Conservation (phyloP, 2,113 vertebrate genomes). For the Calidris pugnax region DNA sequence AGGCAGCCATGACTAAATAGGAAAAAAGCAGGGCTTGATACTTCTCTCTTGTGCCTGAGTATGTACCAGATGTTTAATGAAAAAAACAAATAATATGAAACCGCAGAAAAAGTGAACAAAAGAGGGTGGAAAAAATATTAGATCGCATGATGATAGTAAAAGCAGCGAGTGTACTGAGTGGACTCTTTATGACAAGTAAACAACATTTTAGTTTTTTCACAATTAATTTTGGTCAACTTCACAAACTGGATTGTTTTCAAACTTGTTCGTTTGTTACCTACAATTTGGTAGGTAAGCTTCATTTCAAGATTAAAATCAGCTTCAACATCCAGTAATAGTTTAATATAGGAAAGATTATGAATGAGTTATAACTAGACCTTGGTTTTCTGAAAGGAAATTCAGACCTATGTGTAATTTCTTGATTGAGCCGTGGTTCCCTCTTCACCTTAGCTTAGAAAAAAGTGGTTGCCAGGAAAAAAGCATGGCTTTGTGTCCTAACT, state of each 20-base stretch:
- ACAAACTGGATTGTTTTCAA: no score
- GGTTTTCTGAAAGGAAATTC: background rate
- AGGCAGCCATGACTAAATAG: background rate
- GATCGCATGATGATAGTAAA: background rate
- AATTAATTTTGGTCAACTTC: background rate
- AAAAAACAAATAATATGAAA: background rate
- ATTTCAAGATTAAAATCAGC: background rate
- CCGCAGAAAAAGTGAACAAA: background rate
- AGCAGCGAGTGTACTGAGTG: background rate
- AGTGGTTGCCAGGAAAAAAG: background rate
- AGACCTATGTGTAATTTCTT: background rate
- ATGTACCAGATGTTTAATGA: background rate
- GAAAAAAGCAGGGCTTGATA: background rate
- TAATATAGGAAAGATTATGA: background rate
- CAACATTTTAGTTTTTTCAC: background rate
- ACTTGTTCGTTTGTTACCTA: background rate
- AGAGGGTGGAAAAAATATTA: background rate
- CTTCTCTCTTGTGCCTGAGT: background rate
- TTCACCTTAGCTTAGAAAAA: background rate
- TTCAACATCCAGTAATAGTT: background rate
- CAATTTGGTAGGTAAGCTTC: background rate
- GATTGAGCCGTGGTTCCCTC: background rate
- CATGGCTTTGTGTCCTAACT: fast-evolving
- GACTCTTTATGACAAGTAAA: background rate
- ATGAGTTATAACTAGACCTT: background rate